A percentile compares a stretch with the other conserved stretches of the same genome.
These are phyloP conservation scores for Epinephelus fuscoguttatus DNA, from an alignment of 2,113 vertebrate species.

Conservation along the genomic window DNA sequence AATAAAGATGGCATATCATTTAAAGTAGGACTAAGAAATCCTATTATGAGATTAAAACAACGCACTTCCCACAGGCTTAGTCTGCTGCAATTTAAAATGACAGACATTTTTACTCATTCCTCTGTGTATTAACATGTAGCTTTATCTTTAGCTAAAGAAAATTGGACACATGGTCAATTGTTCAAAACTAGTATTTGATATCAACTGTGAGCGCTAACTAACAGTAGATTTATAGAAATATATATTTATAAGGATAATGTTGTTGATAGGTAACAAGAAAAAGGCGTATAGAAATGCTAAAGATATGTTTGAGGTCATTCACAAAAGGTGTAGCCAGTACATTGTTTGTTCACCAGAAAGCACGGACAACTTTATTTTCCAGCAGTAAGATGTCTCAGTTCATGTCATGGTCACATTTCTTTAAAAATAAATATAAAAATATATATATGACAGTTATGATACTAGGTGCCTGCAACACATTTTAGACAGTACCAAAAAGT, in stretches of 20 bases:
- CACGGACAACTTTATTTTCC: no score
- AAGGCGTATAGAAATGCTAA: no score
- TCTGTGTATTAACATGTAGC: not conserved
- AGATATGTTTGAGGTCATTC: no score
- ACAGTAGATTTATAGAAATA: no score
- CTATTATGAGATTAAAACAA: slow-evolving; percentile 4
- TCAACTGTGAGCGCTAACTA: no score
- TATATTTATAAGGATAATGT: not conserved
- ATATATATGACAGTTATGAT: not conserved
- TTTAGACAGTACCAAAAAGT: not conserved
- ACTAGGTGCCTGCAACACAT: not conserved
- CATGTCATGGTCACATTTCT: no score
- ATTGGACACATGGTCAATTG: not conserved
- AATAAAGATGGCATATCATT: not conserved
- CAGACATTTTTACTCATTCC: not conserved
- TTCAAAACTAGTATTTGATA: no score
- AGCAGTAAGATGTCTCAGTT: no score
- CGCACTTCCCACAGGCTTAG: not conserved
- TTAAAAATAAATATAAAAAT: no score
- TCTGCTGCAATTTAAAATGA: not conserved
- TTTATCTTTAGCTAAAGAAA: not conserved
- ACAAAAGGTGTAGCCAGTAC: no score
- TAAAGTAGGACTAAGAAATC: not conserved
- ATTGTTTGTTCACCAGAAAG: no score
- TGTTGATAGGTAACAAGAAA: not conserved